phyloP scores from a whole-genome alignment of 1,140 invertebrate genomes.

The Drosophila ogumai region DNA sequence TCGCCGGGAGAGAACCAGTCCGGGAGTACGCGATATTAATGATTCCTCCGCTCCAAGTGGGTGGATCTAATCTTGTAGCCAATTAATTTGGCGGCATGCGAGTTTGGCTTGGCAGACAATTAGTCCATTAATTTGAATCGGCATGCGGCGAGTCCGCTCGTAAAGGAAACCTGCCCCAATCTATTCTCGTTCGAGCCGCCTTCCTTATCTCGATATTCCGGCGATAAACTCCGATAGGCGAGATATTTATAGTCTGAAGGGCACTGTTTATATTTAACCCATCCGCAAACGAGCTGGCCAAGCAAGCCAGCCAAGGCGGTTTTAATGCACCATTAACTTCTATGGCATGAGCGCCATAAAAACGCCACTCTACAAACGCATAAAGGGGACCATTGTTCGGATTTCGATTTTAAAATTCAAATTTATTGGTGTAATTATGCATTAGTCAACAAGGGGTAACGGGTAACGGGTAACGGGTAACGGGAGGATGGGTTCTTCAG shows the following conservation, averaged over 20 bases:
- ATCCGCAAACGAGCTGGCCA: conserved; percentile 13
- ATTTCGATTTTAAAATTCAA: conserved; percentile 57
- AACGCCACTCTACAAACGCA: conserved; percentile 37
- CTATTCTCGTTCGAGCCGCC: conserved; percentile 13
- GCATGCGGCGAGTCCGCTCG: background rate
- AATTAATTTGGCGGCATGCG: conserved; percentile 30
- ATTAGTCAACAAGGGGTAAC: conserved; percentile 74
- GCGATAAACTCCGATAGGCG: conserved; percentile 7
- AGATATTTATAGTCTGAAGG: conserved; percentile 46
- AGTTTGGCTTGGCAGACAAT: conserved; percentile 9
- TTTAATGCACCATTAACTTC: conserved; percentile 31
- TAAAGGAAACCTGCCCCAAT: conserved; percentile 23
- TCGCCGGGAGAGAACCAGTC: conserved; percentile 34
- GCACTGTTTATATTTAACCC: conserved; percentile 34
- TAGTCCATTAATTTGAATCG: conserved; percentile 17
- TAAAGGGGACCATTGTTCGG: conserved; percentile 26
- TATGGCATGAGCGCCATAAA: conserved; percentile 28
- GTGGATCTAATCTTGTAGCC: conserved; percentile 56
- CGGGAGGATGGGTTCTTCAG: conserved; percentile 33
- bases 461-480: conserved; percentile 67
- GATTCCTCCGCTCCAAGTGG: conserved; percentile 22
- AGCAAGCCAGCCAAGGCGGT: conserved; percentile 22
- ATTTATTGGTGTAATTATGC: conserved; percentile 63
- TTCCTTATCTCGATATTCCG: conserved; percentile 25
- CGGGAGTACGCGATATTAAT: conserved; percentile 40